Evolutionary conservation across 53 echinoderm and acorn worm genomes (phyloP), one percentile per base, ranked within the genome.

Genomic region (Stichopus horrens): DNA sequence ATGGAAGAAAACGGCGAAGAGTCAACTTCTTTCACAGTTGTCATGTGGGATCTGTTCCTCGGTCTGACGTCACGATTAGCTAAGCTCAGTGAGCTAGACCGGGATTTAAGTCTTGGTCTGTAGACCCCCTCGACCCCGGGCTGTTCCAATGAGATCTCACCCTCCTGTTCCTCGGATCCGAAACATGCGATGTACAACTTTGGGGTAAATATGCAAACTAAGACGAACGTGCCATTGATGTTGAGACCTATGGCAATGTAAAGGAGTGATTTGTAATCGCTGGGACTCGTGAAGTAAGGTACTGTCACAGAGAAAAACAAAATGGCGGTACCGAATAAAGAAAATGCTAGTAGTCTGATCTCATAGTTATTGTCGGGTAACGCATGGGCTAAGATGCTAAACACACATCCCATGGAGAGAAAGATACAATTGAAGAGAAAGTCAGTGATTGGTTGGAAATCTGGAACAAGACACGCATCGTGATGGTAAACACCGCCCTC

Each of bases 361-460:
- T 96, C 96, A 89, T 92, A 92, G 89, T 95, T 93, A 86, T 96
- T 96, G 89, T 96, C 96, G 0, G 96, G 96, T 52, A 96, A 90
- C 11, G 91, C 90, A 7, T 94, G 93, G 16, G 94, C 96, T 5
- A 94, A 90, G 59, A 95, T 90, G 81, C 91, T 91, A 75, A 94
- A 93, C 63, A 88, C 76, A 77, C 92, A 89, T 68, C 92, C 89
- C 16, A 93, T 75, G 21, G 92, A 19, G 5, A 96, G 86, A 68
- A 96, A 92, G 7, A 92, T 56, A 55, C 89, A 8, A 88, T 91
- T 93, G 90, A 90, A 93, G 81, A 91, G 53, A 23, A 96, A 76
- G 60, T 90, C 91, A 51, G 93, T 89, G 16, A 95, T 85, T 0
- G 90, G 92, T 67, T 96, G 93, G 7, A 68, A 86, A 75, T 81